Conservation (phyloP, 2,797 vertebrate species). For the Propithecus perrieri region DNA sequence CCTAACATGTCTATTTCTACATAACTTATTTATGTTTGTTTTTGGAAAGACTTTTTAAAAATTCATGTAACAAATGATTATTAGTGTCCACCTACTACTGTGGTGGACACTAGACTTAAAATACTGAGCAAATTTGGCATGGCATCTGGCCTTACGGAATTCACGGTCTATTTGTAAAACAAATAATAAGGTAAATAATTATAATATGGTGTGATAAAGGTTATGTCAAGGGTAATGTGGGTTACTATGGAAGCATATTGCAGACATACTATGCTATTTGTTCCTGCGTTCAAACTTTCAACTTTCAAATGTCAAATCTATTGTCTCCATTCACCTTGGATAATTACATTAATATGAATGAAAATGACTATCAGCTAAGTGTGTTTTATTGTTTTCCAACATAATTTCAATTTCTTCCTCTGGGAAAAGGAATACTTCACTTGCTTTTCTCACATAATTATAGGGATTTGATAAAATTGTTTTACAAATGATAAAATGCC, state of each 20-base stretch:
- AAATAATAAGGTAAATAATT: not conserved
- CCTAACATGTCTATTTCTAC: not conserved
- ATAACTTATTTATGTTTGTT: not conserved
- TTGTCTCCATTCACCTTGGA: not conserved
- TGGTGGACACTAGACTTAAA: not conserved
- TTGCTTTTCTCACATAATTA: not conserved
- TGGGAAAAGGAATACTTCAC: not conserved
- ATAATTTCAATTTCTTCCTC: conserved; percentile 4
- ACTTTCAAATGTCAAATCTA: not conserved
- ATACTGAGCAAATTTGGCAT: not conserved
- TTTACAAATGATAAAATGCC: not conserved
- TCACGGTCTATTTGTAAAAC: not conserved
- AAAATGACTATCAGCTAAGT: not conserved
- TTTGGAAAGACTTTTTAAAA: not conserved
- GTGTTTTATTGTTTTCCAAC: not conserved
- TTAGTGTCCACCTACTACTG: not conserved
- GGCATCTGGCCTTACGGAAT: not conserved
- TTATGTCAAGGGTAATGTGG: not conserved
- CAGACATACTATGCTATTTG: not conserved
- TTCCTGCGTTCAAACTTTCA: not conserved
- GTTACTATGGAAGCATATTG: not conserved
- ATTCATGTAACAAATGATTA: not conserved
- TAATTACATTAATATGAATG: not conserved
- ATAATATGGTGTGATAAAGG: not conserved
- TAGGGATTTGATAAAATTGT: not conserved